These are phyloP conservation scores for Gavia stellata DNA, from an alignment of 2,113 vertebrate genomes.

Conservation along the genomic window DNA sequence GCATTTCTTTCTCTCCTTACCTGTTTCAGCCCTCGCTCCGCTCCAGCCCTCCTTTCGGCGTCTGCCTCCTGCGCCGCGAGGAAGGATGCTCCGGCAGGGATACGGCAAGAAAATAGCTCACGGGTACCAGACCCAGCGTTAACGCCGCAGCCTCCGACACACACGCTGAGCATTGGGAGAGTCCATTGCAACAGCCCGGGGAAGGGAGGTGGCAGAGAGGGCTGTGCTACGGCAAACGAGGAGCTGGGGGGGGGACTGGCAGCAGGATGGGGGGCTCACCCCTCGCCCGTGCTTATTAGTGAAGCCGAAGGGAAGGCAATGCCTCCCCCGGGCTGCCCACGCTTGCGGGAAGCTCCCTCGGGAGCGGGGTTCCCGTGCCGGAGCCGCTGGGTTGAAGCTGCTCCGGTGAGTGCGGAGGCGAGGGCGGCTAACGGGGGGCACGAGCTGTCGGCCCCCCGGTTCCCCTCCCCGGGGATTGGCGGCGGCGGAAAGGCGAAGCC, in stretches of 20 bases:
- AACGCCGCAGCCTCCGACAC: slow-evolving; percentile 22
- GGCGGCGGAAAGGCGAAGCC: not conserved
- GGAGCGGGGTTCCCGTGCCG: not conserved
- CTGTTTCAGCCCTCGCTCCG: not conserved
- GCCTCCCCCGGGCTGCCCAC: not conserved
- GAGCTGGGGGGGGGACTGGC: no score
- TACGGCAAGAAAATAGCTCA: not conserved
- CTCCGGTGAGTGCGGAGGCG: not conserved
- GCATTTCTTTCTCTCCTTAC: not conserved
- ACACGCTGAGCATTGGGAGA: slow-evolving; percentile 57
- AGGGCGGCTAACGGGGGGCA: not conserved
- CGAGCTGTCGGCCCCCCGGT: not conserved
- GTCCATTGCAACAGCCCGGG: slow-evolving; percentile 10
- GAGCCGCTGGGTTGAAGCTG: not conserved
- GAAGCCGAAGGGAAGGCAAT: not conserved
- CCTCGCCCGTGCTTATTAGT: not conserved
- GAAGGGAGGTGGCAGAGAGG: not conserved
- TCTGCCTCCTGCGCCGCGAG: not conserved
- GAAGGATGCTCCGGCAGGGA: slow-evolving; percentile 10
- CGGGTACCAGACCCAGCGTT: slow-evolving; percentile 17
- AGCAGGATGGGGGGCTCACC: not conserved
- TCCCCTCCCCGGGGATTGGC: not conserved
- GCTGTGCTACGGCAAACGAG: not conserved
- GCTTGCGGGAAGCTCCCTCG: not conserved
- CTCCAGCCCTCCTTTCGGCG: not conserved